Evolutionary conservation across 2,888 invertebrate species (phyloP), one percentile per base, ranked within the genome.

Genomic region (Eristalis intricaria): DNA sequence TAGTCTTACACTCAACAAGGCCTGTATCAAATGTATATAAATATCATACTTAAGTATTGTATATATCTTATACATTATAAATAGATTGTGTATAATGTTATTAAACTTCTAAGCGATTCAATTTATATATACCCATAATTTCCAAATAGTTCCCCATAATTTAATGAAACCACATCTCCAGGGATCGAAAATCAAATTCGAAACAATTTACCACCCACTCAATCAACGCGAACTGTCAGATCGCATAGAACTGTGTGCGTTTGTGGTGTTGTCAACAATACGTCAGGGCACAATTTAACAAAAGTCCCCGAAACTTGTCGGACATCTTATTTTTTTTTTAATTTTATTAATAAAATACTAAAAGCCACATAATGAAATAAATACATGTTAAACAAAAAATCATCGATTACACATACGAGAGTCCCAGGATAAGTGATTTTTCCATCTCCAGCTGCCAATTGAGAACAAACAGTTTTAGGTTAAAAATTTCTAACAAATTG

Each of bases 221-320:
- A 43, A 73, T 32, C 58, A 10, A 19, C 13, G 1, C 50, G 19
- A 74, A 82, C 23, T 85, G 85, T 81, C 85, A 85, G 3, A 56
- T 60, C 8, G 13, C 1, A 5, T 56, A 40, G 0, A 15, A 66
- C 13, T 58, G 78, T 83, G 70, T 77, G 35, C n/a, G 83, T 83
- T 83, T 87, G 87, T 87, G 84, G 87, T 87, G 87, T 87, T 87
- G 87, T 87, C 87, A 87, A 87, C 87, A 87, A 84, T 87, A 87
- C 87, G 87, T 87, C 87, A 87, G 66, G 70, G 78, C 60, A 64
- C 35, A 40, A 23, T 60, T 66, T 56, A 69, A 58, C 73, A 77
- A 77, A 81, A 23, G 73, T 64, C 77, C 71, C 50, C 32, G 29
- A 11, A 19, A 43, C 4, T 58, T 63, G 26, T 63, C 73, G 22